Conservation (phyloP, 2,888 invertebrate genomes). For the Sinhomidia bicolor region DNA sequence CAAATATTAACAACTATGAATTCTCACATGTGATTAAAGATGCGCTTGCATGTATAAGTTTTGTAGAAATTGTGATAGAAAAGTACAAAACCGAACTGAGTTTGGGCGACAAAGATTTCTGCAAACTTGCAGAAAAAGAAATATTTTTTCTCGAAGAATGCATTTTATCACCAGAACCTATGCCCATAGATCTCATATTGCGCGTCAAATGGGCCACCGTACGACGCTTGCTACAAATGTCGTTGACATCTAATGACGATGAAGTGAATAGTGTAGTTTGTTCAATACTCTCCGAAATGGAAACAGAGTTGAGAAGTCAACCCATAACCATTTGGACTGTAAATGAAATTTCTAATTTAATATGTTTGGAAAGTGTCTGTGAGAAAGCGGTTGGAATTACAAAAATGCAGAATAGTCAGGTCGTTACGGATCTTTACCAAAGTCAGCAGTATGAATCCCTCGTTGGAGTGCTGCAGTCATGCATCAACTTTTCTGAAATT, state of each 20-base stretch:
- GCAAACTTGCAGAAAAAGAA: constrained; percentile 45
- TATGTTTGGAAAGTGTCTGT: constrained; percentile 57
- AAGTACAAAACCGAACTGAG: constrained; percentile 43
- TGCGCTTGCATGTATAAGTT: not conserved
- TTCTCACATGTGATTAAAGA: not conserved
- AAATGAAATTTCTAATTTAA: constrained; percentile 55
- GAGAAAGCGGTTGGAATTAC: constrained; percentile 74
- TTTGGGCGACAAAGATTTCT: not conserved
- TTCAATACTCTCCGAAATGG: constrained; percentile 38
- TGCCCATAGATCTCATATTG: constrained; percentile 42
- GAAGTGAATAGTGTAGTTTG: constrained; percentile 16
- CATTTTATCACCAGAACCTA: not conserved
- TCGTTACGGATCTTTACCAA: constrained; percentile 84
- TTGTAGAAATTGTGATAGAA: constrained; percentile 53
- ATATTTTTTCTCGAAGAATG: constrained; percentile 62
- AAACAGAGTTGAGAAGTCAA: not conserved
- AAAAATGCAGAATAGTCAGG: constrained; percentile 77
- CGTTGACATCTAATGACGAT: constrained; percentile 24
- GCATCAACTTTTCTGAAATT: constrained; percentile 82
- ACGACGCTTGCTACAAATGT: constrained; percentile 43
- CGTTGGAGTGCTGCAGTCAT: constrained; percentile 84
- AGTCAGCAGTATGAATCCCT: constrained; percentile 86
- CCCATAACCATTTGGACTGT: constrained; percentile 57
- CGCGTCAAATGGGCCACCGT: constrained; percentile 57
- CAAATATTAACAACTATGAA: constrained; percentile 16